Conservation (phyloP, 2,888 invertebrate species). For the Drosophila heteroneura region DNA sequence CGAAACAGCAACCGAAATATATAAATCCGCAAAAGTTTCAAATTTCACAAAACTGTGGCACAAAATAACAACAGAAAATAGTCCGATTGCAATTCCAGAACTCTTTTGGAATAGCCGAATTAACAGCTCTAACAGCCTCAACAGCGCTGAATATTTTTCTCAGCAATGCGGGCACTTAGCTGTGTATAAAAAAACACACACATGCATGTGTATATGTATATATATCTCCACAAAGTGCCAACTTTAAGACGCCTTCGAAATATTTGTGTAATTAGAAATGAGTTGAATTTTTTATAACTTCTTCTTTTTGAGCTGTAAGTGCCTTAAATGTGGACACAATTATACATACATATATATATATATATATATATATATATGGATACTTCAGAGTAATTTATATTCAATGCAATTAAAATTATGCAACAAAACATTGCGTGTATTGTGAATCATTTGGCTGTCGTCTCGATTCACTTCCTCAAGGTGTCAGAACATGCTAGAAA, state of each 20-base stretch:
- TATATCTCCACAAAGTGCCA: background rate
- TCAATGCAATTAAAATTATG: background rate
- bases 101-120: background rate
- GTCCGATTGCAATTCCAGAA: slow-evolving; percentile 17
- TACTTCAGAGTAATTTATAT: background rate
- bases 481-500: background rate
- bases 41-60: slow-evolving; percentile 50
- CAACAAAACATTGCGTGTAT: background rate
- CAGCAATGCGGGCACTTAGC: background rate
- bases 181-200: background rate
- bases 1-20: slow-evolving; percentile 21
- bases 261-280: background rate
- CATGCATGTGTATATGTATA: background rate
- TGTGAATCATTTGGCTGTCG: background rate
- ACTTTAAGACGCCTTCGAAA: background rate
- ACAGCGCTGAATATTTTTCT: background rate
- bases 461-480: background rate
- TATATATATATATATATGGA: background rate
- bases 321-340: background rate
- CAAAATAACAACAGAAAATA: slow-evolving; percentile 19
- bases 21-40: slow-evolving; percentile 26
- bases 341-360: background rate
- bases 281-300: background rate
- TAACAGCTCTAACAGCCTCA: background rate
- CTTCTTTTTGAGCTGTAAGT: background rate